Evolutionary conservation across 1,140 invertebrate genomes (phyloP).

Genomic region (Laupala kohalensis): DNA sequence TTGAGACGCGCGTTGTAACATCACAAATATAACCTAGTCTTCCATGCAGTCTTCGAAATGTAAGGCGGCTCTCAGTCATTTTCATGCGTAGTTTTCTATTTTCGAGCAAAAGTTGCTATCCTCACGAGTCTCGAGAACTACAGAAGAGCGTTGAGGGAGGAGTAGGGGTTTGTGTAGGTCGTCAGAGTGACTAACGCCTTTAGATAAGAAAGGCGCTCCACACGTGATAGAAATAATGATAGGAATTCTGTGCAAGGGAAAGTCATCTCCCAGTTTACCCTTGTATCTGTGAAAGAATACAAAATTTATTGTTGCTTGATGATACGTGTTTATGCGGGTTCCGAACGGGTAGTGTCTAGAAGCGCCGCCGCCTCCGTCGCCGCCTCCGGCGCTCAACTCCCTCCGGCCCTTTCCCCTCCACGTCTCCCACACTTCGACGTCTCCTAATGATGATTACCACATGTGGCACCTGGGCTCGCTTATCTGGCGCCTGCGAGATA

Average conservation of each 20-base stretch:
- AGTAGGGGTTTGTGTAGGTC: no score
- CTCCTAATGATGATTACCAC: neutral
- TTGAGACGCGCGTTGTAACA: no score
- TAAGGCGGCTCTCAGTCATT: no score
- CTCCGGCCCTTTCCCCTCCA: no score
- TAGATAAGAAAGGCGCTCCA: neutral
- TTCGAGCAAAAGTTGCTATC: no score
- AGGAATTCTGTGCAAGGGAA: neutral
- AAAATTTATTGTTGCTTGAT: neutral
- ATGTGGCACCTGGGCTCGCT: neutral
- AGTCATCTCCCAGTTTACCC: neutral
- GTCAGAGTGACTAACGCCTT: neutral
- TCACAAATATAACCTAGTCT: no score
- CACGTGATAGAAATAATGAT: neutral
- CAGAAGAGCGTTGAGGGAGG: no score
- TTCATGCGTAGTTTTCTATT: no score
- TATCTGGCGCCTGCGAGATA: neutral
- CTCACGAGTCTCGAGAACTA: no score
- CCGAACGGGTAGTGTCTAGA: neutral
- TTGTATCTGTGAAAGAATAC: neutral
- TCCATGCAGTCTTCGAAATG: no score
- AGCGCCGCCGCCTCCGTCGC: no score
- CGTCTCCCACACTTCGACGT: no score
- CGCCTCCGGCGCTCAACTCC: neutral
- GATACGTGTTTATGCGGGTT: neutral